Base-by-base conservation (phyloP, 2,888 invertebrate genomes). In the Acronicta alni region DNA sequence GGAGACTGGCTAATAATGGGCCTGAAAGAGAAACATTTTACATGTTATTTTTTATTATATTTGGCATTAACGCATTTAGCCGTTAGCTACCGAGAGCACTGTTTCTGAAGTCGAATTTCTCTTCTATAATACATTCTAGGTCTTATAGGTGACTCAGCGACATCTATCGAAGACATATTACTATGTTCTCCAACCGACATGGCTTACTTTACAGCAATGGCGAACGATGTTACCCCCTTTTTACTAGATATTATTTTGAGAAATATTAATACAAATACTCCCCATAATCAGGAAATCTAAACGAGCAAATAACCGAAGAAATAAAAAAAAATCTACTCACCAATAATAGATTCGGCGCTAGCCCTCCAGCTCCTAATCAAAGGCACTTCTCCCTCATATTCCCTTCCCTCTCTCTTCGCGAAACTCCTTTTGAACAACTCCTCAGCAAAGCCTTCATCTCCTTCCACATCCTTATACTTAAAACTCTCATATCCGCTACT, bases 1-100 rank as follows among this genome's bases (percentile, higher is more conserved):
- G 95, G 53, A 99, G 89, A 61, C 97, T 96, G 79, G 96, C 97
- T 67, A 99, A 92, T 84, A 99, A 97, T 56, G 97, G 96, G 95
- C 98, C 97, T 95, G 86, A 2, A 71, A 77, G n/a, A 0, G 1
- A 15, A 17, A 15, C 7, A 41, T 41, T 26, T n/a, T 17, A 3
- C 12, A 23, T 26, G 9, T 1, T 26, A 26, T 1, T 1, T 26
- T 26, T 9, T 3, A 9, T 1, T 9, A 9, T 26, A 9, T 26
- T 26, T 12, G 30, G 12, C 12, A 20, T n/a, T n/a, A n/a, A n/a
- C n/a, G n/a, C n/a, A n/a, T n/a, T n/a, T n/a, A n/a, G n/a, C n/a
- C n/a, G n/a, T n/a, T n/a, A n/a, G n/a, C n/a, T n/a, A n/a, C n/a
- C n/a, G n/a, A n/a, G n/a, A n/a, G n/a, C n/a, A n/a, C n/a, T n/a